phyloP scores from a whole-genome alignment of 2,888 invertebrate species.

The Galerucella calmariensis region DNA sequence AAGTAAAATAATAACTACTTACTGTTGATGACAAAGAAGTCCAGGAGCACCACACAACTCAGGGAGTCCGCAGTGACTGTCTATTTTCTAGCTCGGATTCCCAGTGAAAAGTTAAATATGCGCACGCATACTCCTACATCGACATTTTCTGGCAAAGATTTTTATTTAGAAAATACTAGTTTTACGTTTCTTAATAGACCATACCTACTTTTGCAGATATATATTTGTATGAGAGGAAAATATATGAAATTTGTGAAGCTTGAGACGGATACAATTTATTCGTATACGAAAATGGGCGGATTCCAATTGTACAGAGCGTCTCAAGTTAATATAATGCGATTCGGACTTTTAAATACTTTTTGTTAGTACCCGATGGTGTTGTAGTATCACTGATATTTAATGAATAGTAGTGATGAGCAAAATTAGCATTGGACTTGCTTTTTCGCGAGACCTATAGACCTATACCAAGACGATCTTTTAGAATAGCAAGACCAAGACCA shows the following conservation, averaged over 20 bases:
- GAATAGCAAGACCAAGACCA: too few relatives aligned
- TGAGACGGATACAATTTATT: slow-evolving; percentile 12
- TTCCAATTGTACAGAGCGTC: neutral
- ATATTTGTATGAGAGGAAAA: slow-evolving; percentile 6
- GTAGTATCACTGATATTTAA: too few relatives aligned
- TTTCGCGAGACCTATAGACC: too few relatives aligned
- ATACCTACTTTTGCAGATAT: slow-evolving; percentile 38
- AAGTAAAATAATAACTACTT: slow-evolving; percentile 49
- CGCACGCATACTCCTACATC: slow-evolving; percentile 51
- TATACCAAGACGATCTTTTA: too few relatives aligned
- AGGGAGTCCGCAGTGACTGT: slow-evolving; percentile 65
- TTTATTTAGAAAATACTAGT: slow-evolving; percentile 48
- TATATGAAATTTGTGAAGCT: slow-evolving; percentile 8
- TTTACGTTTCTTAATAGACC: slow-evolving; percentile 39
- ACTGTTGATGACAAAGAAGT: slow-evolving; percentile 61
- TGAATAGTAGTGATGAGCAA: too few relatives aligned
- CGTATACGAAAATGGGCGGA: slow-evolving; percentile 12
- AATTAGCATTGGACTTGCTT: too few relatives aligned
- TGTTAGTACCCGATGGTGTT: neutral
- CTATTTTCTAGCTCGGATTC: slow-evolving; percentile 45
- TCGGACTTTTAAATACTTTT: neutral
- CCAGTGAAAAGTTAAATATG: slow-evolving; percentile 43
- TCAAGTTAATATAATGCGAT: neutral
- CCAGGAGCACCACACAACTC: slow-evolving; percentile 66
- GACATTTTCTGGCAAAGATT: slow-evolving; percentile 43